Percentiles rank a stretch among this genome's conserved stretches.
Conservation (phyloP, 2,113 vertebrate genomes). For the Takifugu flavidus region DNA sequence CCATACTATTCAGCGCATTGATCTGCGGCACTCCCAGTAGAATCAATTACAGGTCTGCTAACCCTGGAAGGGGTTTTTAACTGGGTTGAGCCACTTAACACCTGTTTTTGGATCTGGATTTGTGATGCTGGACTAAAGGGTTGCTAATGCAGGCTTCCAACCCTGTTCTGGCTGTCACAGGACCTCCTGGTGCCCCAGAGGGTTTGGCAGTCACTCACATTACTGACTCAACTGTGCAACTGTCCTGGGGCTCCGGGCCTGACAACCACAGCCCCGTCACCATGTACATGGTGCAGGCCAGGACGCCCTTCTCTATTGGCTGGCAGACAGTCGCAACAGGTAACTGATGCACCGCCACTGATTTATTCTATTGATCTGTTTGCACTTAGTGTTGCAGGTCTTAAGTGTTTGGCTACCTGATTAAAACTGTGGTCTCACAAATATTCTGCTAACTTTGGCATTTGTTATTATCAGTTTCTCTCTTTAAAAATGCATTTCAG, state of each 20-base stretch:
- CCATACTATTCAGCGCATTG: constrained; percentile 13
- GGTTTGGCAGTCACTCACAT: constrained; percentile 65
- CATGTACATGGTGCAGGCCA: constrained; percentile 68
- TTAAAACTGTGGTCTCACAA: too few species aligned
- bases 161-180: constrained; percentile 49
- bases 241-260: constrained; percentile 70
- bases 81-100: constrained; percentile 45
- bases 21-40: constrained; percentile 12
- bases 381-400: too few species aligned
- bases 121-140: constrained; percentile 14
- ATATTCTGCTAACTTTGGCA: too few species aligned
- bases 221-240: constrained; percentile 70
- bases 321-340: constrained; percentile 77
- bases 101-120: constrained; percentile 14
- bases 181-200: constrained; percentile 72
- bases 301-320: constrained; percentile 73
- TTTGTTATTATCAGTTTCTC: too few species aligned
- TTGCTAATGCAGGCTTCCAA: constrained; percentile 33
- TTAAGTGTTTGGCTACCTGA: too few species aligned
- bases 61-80: constrained; percentile 25
- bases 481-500: too few species aligned
- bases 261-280: constrained; percentile 77
- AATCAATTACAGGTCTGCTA: constrained; percentile 12
- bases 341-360: not conserved
- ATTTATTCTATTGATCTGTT: too few species aligned